These are phyloP conservation scores for Neotragus pygmaeus DNA, from an alignment of 2,113 vertebrate species.

Conservation along the genomic window DNA sequence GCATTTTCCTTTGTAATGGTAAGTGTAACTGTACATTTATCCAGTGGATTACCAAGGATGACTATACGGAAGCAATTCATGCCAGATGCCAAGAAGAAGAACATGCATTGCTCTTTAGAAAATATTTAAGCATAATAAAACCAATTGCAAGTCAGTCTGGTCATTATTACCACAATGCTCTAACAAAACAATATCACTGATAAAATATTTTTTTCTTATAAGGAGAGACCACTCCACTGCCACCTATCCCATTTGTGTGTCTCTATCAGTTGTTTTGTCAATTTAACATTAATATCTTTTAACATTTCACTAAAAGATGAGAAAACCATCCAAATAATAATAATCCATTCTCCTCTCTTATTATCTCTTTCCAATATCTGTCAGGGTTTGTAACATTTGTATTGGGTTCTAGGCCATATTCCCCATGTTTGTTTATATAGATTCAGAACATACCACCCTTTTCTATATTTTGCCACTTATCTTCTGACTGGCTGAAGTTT, in stretches of 20 bases:
- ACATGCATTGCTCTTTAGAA: background rate
- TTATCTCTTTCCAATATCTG: background rate
- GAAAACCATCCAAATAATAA: background rate
- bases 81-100: background rate
- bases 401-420: background rate
- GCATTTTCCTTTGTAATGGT: background rate
- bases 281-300: background rate
- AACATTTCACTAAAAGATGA: background rate
- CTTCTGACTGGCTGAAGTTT: background rate
- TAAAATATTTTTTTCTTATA: background rate
- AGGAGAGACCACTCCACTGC: background rate
- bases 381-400: background rate
- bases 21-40: background rate
- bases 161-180: background rate
- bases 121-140: background rate
- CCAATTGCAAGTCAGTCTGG: background rate
- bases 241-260: accelerated
- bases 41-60: background rate
- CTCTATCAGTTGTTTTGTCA: background rate
- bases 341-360: background rate
- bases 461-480: background rate
- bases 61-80: background rate
- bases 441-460: background rate
- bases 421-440: background rate
- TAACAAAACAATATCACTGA: background rate